Base-by-base conservation (phyloP, 2,888 invertebrate genomes). In the Sialis lutaria region DNA sequence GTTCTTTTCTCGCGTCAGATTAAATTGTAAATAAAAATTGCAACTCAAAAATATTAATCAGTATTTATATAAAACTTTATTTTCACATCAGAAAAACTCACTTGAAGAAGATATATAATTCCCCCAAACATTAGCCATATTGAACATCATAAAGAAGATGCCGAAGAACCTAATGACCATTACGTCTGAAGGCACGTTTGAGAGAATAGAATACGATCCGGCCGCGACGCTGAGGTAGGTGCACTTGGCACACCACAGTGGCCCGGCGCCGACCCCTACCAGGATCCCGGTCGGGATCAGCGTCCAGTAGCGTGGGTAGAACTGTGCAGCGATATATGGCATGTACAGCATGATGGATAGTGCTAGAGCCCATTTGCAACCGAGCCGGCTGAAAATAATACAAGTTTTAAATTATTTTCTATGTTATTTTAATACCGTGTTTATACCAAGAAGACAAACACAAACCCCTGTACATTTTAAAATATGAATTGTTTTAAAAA, bases 131-230 rank as follows among this genome's bases (percentile, higher is more conserved):
- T 79, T 75, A 52, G 78, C 74, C 55, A 77, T 68, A 58, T 81
- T 81, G 60, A 81, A 80, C 50, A 81, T 72, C 74, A 80, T 76
- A 65, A 81, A 83, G 66, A 83, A 83, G 34, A 80, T 62, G 0
- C 82, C 82, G 50, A 83, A 75, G 59, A 82, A 82, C 5, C 78
- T 65, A 40, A 76, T 75, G 44, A 82, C 69, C 22, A 79, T 64
- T 1, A 73, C 73, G 52, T 77, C 74, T 1, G 72, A 62, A n/a
- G 68, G 60, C 41, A 70, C 65, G 6, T 68, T 67, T 0, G 71
- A 68, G 49, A 74, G 57, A 49, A 65, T 67, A 42, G 75, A 67
- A 55, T 81, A 80, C 39, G 73, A 70, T 49, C 74, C 72, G 6
- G 78, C 77, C 13, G 73, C 74, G 61, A 76, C 72, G 45, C 79